Percentiles rank a stretch among this genome's conserved stretches.
These are phyloP conservation scores for Syndactyla subalaris DNA, from an alignment of 2,797 vertebrate species.

Conservation along the genomic window DNA sequence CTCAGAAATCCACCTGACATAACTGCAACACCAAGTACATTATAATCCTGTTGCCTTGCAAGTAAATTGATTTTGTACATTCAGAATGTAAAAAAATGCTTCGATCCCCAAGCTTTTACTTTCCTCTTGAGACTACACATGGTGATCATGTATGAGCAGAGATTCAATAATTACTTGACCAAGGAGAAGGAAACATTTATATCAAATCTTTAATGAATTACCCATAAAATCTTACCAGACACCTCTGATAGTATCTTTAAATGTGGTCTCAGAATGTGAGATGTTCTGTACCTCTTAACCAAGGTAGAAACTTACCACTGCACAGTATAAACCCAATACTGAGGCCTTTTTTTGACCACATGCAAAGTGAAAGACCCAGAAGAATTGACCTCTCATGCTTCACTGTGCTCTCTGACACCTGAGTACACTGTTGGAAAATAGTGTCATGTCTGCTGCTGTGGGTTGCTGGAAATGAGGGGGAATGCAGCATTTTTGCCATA, in stretches of 20 bases:
- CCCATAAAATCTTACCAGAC: background rate
- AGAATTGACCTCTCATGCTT: background rate
- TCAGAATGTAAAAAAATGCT: background rate
- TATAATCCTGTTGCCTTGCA: background rate
- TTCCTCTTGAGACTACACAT: background rate
- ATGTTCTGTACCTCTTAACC: background rate
- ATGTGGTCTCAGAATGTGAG: background rate
- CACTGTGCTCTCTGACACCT: background rate
- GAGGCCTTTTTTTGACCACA: background rate
- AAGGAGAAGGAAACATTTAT: background rate
- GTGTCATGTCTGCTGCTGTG: background rate
- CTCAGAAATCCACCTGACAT: background rate
- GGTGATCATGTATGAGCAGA: background rate
- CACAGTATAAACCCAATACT: background rate
- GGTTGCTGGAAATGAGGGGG: background rate
- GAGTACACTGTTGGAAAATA: accelerated
- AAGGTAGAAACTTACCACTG: background rate
- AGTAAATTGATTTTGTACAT: background rate
- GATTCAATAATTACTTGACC: background rate
- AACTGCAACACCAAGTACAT: background rate
- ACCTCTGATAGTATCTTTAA: background rate
- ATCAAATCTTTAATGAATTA: background rate
- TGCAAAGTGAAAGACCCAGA: background rate
- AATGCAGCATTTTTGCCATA: constrained; percentile 42
- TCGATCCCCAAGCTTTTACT: background rate